phyloP scores from a whole-genome alignment of 2,888 invertebrate species.

The Drosophila kambysellisi region DNA sequence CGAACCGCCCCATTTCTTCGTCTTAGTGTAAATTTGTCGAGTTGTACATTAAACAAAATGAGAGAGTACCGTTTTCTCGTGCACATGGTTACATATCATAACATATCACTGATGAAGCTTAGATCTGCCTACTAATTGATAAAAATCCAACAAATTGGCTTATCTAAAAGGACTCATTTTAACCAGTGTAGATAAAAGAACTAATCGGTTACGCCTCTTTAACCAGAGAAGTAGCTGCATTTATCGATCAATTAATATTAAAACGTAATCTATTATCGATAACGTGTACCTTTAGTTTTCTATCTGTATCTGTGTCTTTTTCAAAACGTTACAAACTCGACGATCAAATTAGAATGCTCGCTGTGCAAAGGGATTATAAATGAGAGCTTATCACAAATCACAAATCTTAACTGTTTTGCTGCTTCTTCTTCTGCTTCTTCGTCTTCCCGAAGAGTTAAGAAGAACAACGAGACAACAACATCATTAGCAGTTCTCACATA shows the following conservation, averaged over 20 bases:
- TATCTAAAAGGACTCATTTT: background rate
- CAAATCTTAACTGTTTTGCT: conserved; percentile 24
- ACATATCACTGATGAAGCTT: no score
- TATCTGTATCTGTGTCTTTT: background rate
- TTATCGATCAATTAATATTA: background rate
- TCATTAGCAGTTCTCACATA: conserved; percentile 32
- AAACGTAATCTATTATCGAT: background rate
- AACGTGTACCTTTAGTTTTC: background rate
- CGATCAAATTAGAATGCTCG: background rate
- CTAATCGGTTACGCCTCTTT: background rate
- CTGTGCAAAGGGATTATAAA: background rate
- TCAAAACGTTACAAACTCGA: background rate
- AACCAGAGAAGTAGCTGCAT: background rate
- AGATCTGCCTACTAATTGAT: background rate
- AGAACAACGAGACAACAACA: conserved; percentile 19
- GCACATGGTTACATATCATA: background rate
- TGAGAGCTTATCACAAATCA: background rate
- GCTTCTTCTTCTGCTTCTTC: background rate
- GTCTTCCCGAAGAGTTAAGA: conserved; percentile 1
- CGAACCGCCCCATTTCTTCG: conserved; percentile 11
- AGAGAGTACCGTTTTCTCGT: conserved; percentile 22
- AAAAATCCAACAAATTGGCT: background rate
- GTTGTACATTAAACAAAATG: conserved; percentile 46
- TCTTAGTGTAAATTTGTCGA: conserved; percentile 57
- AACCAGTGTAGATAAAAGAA: background rate